Percentiles rank a stretch among this genome's conserved stretches.
These are phyloP conservation scores for Drosophila kohkoa DNA, from an alignment of 1,140 invertebrate species.

Conservation along the genomic window DNA sequence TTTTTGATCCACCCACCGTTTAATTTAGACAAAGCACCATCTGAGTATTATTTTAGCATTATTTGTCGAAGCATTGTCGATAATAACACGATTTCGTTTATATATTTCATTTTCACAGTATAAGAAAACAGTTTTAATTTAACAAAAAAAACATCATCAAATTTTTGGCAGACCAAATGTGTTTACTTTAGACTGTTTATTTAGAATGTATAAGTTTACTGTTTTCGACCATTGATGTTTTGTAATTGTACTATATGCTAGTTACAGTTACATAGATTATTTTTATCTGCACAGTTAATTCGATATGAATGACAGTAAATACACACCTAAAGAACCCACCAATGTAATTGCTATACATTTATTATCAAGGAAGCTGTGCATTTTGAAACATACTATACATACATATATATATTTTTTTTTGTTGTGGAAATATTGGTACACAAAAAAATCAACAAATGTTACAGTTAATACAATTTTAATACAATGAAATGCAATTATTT, in stretches of 20 bases:
- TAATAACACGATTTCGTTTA: too few relatives aligned
- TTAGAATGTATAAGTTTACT: constrained; percentile 39
- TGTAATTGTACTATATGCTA: constrained; percentile 73
- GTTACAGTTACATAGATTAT: constrained; percentile 29
- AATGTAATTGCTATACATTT: constrained; percentile 48
- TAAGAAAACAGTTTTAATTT: too few relatives aligned
- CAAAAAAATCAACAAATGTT: too few relatives aligned
- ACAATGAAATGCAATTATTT: too few relatives aligned
- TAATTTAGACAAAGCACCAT: too few relatives aligned
- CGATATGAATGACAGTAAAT: constrained; percentile 27
- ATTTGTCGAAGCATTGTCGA: too few relatives aligned
- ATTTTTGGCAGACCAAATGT: not conserved
- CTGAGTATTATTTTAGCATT: too few relatives aligned
- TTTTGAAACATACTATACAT: constrained; percentile 39
- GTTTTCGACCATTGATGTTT: constrained; percentile 40
- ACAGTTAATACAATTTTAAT: too few relatives aligned
- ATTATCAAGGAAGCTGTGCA: constrained; percentile 31
- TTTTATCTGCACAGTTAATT: constrained; percentile 13
- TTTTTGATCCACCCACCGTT: too few relatives aligned
- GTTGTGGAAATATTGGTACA: too few relatives aligned
- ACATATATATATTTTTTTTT: not conserved
- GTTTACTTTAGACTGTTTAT: constrained; percentile 32
- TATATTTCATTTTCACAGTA: too few relatives aligned
- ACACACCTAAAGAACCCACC: constrained; percentile 29
- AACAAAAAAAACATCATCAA: constrained; percentile 4